phyloP scores from a whole-genome alignment of 2,113 vertebrate species.

The Mystacornis crossleyi region DNA sequence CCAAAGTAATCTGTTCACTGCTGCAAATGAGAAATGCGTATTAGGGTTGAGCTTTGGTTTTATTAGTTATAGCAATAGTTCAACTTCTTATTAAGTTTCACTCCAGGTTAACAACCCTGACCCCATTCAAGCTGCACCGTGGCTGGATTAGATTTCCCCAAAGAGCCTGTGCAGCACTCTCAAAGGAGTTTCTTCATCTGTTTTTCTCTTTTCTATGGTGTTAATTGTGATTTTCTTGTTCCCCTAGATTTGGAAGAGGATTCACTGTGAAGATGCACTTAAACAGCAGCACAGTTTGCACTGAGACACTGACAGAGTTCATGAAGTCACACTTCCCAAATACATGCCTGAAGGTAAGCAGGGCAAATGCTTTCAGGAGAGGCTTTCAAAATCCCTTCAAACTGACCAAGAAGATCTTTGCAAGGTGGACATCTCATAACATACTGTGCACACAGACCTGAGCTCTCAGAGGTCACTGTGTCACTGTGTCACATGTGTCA shows the following conservation, averaged over 20 bases:
- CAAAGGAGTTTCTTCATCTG: not conserved
- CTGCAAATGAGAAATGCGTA: not conserved
- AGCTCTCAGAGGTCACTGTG: too few relatives aligned
- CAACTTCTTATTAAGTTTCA: not conserved
- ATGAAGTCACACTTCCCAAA: constrained; percentile 90
- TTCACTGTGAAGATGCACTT: constrained; percentile 98
- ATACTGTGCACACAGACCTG: accelerated
- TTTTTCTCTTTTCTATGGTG: not conserved
- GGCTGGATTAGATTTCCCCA: constrained; percentile 14
- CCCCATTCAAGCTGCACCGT: not conserved
- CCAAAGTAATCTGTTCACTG: not conserved
- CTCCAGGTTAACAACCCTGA: constrained; percentile 24
- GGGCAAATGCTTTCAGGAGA: not conserved
- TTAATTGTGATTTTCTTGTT: constrained; percentile 20
- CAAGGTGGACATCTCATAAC: not conserved
- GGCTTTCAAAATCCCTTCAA: not conserved
- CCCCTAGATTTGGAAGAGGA: constrained; percentile 89
- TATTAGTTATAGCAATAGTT: not conserved
- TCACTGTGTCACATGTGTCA: too few relatives aligned
- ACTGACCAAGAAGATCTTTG: not conserved
- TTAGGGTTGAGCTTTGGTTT: not conserved
- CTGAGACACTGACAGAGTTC: constrained; percentile 85
- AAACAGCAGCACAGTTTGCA: constrained; percentile 75
- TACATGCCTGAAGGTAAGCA: constrained; percentile 90
- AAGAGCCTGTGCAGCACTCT: not conserved